Conservation (phyloP, 2,113 vertebrate genomes). For the Brachyhypopomus occidentalis region DNA sequence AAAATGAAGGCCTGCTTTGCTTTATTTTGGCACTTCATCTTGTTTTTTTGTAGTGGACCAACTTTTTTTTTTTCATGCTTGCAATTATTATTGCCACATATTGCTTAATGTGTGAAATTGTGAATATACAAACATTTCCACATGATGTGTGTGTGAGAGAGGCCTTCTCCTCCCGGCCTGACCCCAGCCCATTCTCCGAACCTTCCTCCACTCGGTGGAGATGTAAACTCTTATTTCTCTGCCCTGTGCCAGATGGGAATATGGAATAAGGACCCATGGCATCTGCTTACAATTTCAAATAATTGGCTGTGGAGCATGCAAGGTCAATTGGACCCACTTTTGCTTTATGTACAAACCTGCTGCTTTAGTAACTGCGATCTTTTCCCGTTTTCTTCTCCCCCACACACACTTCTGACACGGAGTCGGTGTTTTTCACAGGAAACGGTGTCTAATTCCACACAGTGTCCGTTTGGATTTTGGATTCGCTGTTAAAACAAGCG, state of each 20-base stretch:
- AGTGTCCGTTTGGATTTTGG: slow-evolving; percentile 83
- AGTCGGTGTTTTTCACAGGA: slow-evolving; percentile 78
- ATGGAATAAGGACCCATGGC: slow-evolving; percentile 79
- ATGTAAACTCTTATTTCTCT: slow-evolving; percentile 54
- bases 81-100: too few relatives aligned
- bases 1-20: too few relatives aligned
- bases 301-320: slow-evolving; percentile 89
- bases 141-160: background rate
- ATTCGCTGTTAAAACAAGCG: slow-evolving; percentile 81
- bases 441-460: slow-evolving; percentile 83
- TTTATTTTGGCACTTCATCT: too few relatives aligned
- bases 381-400: slow-evolving; percentile 60
- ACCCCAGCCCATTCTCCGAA: slow-evolving; percentile 50
- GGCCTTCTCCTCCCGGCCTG: slow-evolving; percentile 14
- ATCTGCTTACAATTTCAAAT: slow-evolving; percentile 96
- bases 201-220: slow-evolving; percentile 44
- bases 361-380: slow-evolving; percentile 76
- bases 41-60: too few relatives aligned
- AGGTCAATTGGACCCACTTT: slow-evolving; percentile 95
- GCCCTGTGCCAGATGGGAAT: slow-evolving; percentile 81
- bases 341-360: slow-evolving; percentile 87
- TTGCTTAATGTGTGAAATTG: too few relatives aligned
- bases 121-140: background rate
- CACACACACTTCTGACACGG: slow-evolving; percentile 27
- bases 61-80: too few relatives aligned